Evolutionary conservation across 2,888 invertebrate species (phyloP).

Genomic region (Mythimna impura): DNA sequence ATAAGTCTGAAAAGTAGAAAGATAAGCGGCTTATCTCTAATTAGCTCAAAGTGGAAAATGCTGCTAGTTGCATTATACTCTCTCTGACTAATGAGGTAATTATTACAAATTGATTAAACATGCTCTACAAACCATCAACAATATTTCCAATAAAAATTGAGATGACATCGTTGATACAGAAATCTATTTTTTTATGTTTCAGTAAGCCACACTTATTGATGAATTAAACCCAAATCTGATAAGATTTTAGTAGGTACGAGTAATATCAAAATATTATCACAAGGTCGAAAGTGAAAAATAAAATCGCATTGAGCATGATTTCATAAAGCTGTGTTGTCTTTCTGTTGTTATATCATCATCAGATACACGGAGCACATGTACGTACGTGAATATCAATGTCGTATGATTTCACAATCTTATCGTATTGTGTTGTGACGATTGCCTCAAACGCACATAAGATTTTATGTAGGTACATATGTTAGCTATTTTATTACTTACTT

Average conservation of each 20-base stretch:
- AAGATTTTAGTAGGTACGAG: constrained; percentile 28
- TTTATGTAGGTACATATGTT: constrained; percentile 18
- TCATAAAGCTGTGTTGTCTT: constrained; percentile 49
- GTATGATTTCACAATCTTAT: constrained; percentile 84
- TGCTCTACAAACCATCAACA: neutral
- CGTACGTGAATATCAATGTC: constrained; percentile 74
- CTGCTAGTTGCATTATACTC: constrained; percentile 1
- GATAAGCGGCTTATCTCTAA: constrained; percentile 14
- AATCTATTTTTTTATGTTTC: neutral
- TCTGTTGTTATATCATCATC: constrained; percentile 66
- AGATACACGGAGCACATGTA: constrained; percentile 56
- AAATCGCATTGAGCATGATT: constrained; percentile 40
- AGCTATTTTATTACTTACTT: constrained; percentile 45
- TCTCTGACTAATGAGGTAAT: neutral
- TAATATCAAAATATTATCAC: constrained; percentile 45
- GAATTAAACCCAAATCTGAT: constrained; percentile 46
- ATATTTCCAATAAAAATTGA: constrained; percentile 1
- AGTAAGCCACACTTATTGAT: constrained; percentile 23
- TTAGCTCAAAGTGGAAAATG: constrained; percentile 15
- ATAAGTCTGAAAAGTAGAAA: constrained; percentile 23
- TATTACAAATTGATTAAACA: constrained; percentile 1
- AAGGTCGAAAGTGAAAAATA: constrained; percentile 47
- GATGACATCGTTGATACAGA: neutral
- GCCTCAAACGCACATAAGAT: constrained; percentile 41
- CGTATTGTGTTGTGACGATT: constrained; percentile 69